These are phyloP conservation scores for Brachionus calyciflorus DNA, from an alignment of 1,140 invertebrate species.

Conservation along the genomic window DNA sequence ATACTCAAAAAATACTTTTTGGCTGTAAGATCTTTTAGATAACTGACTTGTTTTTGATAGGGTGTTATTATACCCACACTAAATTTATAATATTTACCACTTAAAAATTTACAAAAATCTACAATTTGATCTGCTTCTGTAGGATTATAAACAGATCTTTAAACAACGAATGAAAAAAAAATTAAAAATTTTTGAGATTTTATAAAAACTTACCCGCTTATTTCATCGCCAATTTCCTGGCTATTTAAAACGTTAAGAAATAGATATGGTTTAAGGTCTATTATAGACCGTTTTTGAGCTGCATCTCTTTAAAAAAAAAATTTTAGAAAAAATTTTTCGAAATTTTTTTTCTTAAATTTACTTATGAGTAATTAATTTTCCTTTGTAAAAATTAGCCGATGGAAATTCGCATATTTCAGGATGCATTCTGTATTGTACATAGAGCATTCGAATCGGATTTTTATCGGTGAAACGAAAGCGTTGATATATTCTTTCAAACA, in stretches of 20 bases:
- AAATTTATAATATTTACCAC: neutral
- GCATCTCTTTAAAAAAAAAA: neutral
- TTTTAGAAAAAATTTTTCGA: neutral
- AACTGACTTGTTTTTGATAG: slow-evolving; percentile 53
- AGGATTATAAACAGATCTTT: slow-evolving; percentile 52
- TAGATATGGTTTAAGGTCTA: slow-evolving; percentile 7
- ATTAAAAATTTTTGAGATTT: neutral
- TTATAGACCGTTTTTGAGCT: neutral
- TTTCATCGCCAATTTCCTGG: slow-evolving; percentile 34
- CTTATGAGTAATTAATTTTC: slow-evolving; percentile 5
- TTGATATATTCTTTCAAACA: slow-evolving; percentile 14
- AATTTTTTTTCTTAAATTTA: neutral
- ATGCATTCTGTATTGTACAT: slow-evolving; percentile 37
- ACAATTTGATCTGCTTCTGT: slow-evolving; percentile 53
- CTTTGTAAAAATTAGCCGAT: slow-evolving; percentile 20
- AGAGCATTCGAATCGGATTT: slow-evolving; percentile 22
- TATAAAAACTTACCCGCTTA: slow-evolving; percentile 1
- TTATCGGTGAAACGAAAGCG: neutral
- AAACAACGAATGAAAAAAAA: slow-evolving; percentile 5
- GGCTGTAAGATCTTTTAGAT: slow-evolving; percentile 48
- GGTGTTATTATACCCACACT: slow-evolving; percentile 56
- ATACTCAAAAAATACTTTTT: slow-evolving; percentile 48
- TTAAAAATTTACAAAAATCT: slow-evolving; percentile 50
- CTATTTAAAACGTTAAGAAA: slow-evolving; percentile 14
- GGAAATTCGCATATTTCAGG: slow-evolving; percentile 34